Percentiles rank a stretch among this genome's conserved stretches.
phyloP scores from a whole-genome alignment of 1,140 invertebrate species.

The Nymphalis io region DNA sequence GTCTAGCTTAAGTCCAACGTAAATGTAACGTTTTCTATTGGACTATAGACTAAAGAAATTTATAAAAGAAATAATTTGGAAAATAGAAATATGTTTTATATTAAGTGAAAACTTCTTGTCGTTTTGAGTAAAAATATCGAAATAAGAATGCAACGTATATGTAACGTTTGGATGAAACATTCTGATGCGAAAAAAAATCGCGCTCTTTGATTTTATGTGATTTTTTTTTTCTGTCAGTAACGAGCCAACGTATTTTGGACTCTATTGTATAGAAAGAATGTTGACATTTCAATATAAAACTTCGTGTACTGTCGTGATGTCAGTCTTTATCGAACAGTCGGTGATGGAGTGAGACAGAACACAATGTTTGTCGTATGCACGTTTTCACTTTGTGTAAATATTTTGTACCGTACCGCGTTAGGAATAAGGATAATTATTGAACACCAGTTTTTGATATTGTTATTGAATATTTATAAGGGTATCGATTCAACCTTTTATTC shows the following conservation, averaged over 20 bases:
- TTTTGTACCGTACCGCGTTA: slow-evolving; percentile 49
- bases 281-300: not conserved
- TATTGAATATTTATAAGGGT: slow-evolving; percentile 43
- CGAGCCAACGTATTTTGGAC: not conserved
- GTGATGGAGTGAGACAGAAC: slow-evolving; percentile 2
- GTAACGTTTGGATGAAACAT: too few species aligned
- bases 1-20: too few species aligned
- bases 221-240: not conserved
- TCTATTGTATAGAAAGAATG: not conserved
- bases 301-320: not conserved
- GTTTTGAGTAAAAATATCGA: too few species aligned
- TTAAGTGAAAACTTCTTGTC: not conserved
- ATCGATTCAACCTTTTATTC: not conserved
- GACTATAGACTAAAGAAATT: too few species aligned
- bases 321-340: not conserved
- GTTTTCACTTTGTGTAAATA: slow-evolving; percentile 44
- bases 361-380: slow-evolving; percentile 1
- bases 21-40: too few species aligned
- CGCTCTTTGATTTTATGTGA: too few species aligned
- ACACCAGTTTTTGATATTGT: slow-evolving; percentile 54
- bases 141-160: too few species aligned
- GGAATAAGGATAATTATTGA: slow-evolving; percentile 49
- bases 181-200: too few species aligned
- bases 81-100: not conserved
- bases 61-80: too few species aligned